Conservation (phyloP, 1,140 invertebrate genomes). For the Harpegnathos saltator region DNA sequence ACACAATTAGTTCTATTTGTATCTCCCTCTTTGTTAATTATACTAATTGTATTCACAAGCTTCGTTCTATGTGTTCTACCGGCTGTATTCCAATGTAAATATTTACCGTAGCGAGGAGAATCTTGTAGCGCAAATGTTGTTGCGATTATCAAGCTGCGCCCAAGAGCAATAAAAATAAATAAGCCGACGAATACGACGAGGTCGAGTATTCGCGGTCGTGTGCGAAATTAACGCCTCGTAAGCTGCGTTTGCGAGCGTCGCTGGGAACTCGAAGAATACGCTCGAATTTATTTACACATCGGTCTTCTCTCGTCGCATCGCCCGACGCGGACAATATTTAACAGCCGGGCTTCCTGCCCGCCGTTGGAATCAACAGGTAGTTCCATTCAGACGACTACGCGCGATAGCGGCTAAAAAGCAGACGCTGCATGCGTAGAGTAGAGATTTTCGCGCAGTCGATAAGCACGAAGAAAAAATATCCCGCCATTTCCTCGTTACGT, state of each 20-base stretch:
- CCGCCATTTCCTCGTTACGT: background rate
- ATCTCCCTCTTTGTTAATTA: no score
- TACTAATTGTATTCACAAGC: no score
- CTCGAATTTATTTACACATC: slow-evolving; percentile 44
- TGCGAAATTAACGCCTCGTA: slow-evolving; percentile 15
- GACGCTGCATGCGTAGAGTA: background rate
- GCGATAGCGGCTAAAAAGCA: background rate
- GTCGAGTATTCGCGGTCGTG: slow-evolving; percentile 1
- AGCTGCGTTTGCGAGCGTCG: slow-evolving; percentile 1
- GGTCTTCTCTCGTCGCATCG: background rate
- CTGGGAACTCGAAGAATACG: slow-evolving; percentile 55
- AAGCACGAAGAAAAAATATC: background rate
- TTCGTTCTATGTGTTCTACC: no score
- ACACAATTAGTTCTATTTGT: no score
- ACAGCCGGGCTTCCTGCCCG: background rate
- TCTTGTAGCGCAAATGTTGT: no score
- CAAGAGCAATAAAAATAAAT: no score
- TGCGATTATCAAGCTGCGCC: no score
- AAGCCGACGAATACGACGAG: slow-evolving; percentile 29
- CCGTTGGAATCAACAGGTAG: slow-evolving; percentile 62
- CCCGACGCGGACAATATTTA: slow-evolving; percentile 16
- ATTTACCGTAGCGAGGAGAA: no score
- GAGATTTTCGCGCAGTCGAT: background rate
- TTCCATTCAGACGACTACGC: slow-evolving; percentile 5
- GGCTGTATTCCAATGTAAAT: no score